Base-by-base conservation (phyloP, 2,888 invertebrate species). In the Orthosia gothica region DNA sequence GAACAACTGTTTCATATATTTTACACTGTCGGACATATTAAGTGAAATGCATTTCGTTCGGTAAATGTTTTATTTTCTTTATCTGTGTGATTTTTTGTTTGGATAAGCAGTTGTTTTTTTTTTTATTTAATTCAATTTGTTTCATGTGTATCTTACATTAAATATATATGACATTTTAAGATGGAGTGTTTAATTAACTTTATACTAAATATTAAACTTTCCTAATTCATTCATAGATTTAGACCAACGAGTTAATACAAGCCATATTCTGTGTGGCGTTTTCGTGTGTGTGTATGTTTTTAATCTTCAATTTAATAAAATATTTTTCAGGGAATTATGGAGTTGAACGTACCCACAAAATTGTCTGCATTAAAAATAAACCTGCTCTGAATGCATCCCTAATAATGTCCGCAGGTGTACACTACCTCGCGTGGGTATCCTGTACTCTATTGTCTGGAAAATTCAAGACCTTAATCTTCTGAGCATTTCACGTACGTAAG, bases 1-100 rank as follows among this genome's bases (percentile, higher is more conserved):
- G 83, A 86, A 88, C 87, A 88, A 88, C 89, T 89, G 88, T 88
- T 87, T 87, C 87, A 86, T 89, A 90, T 90, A 90, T 89, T 87
- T 70, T 80, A 81, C 84, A 84, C 74, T 50, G 74, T 62, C 52
- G 81, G 84, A 70, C 83, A 81, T 72, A 75, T 73, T 76, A 85
- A 82, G 76, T 77, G 72, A 75, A 70, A 76, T 76, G n/a, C 64
- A 70, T 77, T 79, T 50, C 40, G 79, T 65, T 65, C 7, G 23
- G 52, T 52, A 23, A 72, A 63, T 54, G n/a, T 40, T 54, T 72
- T 77, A 57, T 47, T 26, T 26, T 32, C 16, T 62, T 66, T 81
- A 66, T 66, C 62, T 16, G 81, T 49, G 20, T 67, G 66, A 78
- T 78, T 74, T 81, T 73, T 47, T 5, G 20, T 26, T 59, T 45